A percentile compares a stretch with the other conserved stretches of the same genome.
Conservation (phyloP, 2,113 vertebrate genomes). For the Psammodynastes pulverulentus region DNA sequence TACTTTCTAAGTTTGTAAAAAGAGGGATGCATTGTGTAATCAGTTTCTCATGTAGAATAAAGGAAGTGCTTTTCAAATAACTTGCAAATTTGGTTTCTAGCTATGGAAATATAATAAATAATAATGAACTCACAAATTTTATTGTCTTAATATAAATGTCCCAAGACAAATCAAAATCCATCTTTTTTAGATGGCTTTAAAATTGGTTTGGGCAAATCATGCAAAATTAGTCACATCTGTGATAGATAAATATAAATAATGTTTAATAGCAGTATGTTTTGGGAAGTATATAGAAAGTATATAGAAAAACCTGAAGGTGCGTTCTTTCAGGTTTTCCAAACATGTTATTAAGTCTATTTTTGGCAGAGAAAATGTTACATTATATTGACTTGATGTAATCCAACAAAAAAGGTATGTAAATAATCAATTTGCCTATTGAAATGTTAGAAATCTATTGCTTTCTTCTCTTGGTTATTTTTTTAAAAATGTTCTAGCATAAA, state of each 20-base stretch:
- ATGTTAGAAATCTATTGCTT: not conserved
- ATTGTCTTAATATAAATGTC: not conserved
- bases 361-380: not conserved
- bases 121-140: not conserved
- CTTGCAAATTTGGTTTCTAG: not conserved
- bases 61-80: not conserved
- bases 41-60: not conserved
- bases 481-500: not conserved
- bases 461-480: not conserved
- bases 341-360: not conserved
- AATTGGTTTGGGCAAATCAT: not conserved
- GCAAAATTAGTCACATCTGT: not conserved
- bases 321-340: not conserved
- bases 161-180: not conserved
- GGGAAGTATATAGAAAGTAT: not conserved
- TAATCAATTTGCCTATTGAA: not conserved
- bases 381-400: not conserved
- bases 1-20: not conserved
- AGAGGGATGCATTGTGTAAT: not conserved
- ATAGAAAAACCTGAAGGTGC: not conserved
- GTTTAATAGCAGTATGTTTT: not conserved
- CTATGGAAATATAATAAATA: not conserved
- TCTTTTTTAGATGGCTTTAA: not conserved
- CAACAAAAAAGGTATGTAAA: not conserved
- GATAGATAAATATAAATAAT: not conserved